Evolutionary conservation across 35 echinoderm and acorn worm species (phyloP).

Genomic region (Heliocidaris erythrogramma): DNA sequence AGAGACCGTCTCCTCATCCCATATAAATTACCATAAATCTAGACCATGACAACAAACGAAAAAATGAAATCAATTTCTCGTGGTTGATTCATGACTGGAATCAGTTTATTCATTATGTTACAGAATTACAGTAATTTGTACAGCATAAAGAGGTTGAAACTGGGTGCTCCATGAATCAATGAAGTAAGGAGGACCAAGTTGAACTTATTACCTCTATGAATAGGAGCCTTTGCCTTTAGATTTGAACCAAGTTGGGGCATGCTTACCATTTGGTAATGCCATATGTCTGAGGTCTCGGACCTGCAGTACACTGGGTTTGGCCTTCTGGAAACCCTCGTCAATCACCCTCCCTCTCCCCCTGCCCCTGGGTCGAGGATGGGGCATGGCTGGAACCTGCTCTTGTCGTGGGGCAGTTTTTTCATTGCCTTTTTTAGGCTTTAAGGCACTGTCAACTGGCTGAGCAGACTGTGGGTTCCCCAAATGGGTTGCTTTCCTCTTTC

Average conservation of each 20-base stretch:
- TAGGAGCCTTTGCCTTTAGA: no score
- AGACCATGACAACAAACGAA: no score
- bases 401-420: neutral
- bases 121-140: no score
- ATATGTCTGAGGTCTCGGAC: neutral
- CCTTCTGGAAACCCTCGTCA: neutral
- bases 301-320: neutral
- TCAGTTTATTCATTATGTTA: no score
- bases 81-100: no score
- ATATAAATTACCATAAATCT: no score
- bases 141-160: neutral
- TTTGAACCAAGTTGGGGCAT: neutral
- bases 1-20: no score
- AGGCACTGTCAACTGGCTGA: neutral
- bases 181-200: no score
- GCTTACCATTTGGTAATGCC: neutral
- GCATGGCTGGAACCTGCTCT: neutral
- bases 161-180: no score
- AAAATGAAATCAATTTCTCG: no score
- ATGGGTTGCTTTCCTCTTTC: neutral
- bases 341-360: slow-evolving; percentile 21
- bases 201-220: no score
- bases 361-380: neutral
- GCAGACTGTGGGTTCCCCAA: neutral
- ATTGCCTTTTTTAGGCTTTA: neutral